phyloP scores from a whole-genome alignment of 2,113 vertebrate species.

The Petaurus breviceps region DNA sequence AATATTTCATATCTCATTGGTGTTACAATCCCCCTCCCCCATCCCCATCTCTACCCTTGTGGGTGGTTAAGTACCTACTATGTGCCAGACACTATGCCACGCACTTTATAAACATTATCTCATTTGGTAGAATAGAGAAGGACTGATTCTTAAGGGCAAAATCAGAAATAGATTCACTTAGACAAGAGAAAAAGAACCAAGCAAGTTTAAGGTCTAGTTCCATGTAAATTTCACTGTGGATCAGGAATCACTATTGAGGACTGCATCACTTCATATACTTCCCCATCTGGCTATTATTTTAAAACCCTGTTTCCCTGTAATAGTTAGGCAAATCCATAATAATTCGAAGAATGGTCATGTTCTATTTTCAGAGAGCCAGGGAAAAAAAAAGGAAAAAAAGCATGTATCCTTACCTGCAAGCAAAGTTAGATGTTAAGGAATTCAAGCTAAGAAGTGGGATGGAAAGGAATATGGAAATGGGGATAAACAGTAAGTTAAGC shows the following conservation, averaged over 20 bases:
- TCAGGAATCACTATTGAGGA: not conserved
- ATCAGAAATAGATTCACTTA: not conserved
- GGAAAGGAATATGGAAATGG: not conserved
- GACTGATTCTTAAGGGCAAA: not conserved
- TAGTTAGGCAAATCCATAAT: not conserved
- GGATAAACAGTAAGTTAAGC: not conserved
- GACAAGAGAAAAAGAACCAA: not conserved
- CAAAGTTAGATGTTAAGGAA: not conserved
- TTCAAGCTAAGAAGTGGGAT: not conserved
- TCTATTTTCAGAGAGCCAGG: not conserved
- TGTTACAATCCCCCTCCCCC: too few species aligned
- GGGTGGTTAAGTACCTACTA: not conserved
- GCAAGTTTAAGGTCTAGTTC: not conserved
- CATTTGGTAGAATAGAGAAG: not conserved
- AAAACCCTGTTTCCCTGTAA: not conserved
- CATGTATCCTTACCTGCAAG: not conserved
- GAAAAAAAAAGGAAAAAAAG: not conserved
- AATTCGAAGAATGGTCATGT: not conserved
- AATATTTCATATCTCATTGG: too few species aligned
- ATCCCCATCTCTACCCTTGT: too few species aligned
- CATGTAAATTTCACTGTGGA: not conserved
- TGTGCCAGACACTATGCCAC: not conserved
- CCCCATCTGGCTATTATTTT: not conserved
- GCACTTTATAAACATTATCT: not conserved
- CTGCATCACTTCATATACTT: not conserved